Base-by-base conservation (phyloP, 2,113 vertebrate genomes). In the Brevimyrus niger region DNA sequence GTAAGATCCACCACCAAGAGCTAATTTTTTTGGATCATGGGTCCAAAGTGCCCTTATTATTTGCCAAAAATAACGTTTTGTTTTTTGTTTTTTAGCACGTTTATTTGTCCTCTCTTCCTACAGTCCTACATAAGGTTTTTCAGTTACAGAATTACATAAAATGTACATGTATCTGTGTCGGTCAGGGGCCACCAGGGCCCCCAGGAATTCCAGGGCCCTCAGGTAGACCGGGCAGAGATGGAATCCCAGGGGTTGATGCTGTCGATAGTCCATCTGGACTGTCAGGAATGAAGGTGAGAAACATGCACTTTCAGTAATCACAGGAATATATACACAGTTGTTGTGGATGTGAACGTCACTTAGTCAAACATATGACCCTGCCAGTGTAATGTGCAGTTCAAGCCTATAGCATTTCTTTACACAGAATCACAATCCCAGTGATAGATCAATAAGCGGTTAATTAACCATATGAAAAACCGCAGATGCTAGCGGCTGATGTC, bases 151-250 rank as follows among this genome's bases (percentile, higher is more conserved):
- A 1, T 44, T 10, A 27, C 53, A 44, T 61, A 17, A 9, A 23
- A 19, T n/a, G 19, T 48, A 48, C 82, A 85, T 55, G 9, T 1
- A 0, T 88, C 46, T 44, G 88, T 90, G 0, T 38, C 9, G 90
- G 53, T 76, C 89, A 96, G 96, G 95, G 95, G 0, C 89, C 47
- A 90, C 89, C 86, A 47, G 96, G 95, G 82, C 92, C 94, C 51
- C 87, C 90, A 23, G 96, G 96, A 5, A 82, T 94, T 19, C 95
- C 93, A 3, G 95, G 96, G 38, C 94, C 93, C n/a, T 92, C 90
- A 10, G 96, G 96, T 2, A 93, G 91, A 89, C 92, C 93, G 5
- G 95, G 96, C 13, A 47, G 51, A 90, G 95, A 96, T 0, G 95
- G 95, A 23, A 89, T 53, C 47, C 91, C 91, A n/a, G 94, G 94